These are phyloP conservation scores for Anoplopoma fimbria DNA, from an alignment of 2,113 vertebrate genomes.

Conservation along the genomic window DNA sequence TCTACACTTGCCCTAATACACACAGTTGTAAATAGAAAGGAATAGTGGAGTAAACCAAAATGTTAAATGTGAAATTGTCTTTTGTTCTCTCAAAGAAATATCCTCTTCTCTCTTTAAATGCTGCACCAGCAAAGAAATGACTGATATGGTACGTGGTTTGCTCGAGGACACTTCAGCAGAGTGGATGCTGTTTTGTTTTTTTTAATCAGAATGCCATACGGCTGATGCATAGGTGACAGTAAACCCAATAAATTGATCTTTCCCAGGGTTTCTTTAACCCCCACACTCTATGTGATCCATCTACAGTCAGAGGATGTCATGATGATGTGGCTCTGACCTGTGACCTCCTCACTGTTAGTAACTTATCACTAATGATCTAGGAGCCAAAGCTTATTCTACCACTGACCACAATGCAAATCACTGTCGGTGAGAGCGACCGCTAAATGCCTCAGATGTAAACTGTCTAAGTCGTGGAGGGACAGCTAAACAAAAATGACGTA, in stretches of 20 bases:
- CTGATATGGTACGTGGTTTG: too few relatives aligned
- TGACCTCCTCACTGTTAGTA: background rate
- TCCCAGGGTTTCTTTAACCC: background rate
- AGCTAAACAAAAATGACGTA: slow-evolving; percentile 45
- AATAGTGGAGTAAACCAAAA: background rate
- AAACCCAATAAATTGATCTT: background rate
- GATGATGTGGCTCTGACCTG: background rate
- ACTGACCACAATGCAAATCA: slow-evolving; percentile 4
- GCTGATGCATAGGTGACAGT: background rate
- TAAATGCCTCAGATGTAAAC: slow-evolving; percentile 38
- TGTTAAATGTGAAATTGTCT: too few relatives aligned
- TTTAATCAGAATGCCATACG: background rate
- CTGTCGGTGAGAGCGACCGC: background rate
- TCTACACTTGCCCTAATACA: background rate
- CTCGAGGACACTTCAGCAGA: background rate
- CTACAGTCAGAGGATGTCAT: background rate
- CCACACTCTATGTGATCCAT: background rate
- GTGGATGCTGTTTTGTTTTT: too few relatives aligned
- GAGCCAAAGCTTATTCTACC: background rate
- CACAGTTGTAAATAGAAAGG: background rate
- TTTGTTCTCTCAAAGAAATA: slow-evolving; percentile 13
- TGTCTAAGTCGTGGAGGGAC: background rate
- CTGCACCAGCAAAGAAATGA: background rate
- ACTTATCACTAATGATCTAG: background rate
- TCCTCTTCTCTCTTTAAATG: background rate